Percentiles rank a stretch among this genome's conserved stretches.
Conservation (phyloP, 2,888 invertebrate species). For the Tuta absoluta region DNA sequence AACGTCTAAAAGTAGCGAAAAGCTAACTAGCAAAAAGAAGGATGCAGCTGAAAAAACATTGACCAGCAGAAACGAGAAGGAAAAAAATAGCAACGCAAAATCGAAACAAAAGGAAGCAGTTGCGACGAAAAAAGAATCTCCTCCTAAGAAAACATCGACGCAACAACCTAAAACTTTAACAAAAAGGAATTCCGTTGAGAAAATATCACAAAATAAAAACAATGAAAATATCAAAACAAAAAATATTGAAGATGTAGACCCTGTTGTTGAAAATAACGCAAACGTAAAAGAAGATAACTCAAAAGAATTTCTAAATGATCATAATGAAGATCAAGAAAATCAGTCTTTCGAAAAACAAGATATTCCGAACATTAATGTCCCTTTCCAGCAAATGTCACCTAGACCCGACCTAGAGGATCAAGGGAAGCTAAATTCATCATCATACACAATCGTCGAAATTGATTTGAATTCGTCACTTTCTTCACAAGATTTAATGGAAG, state of each 20-base stretch:
- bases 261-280: not conserved
- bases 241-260: not conserved
- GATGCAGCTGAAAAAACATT: constrained; percentile 40
- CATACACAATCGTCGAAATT: constrained; percentile 45
- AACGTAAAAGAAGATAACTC: not conserved
- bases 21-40: constrained; percentile 50
- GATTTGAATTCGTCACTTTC: constrained; percentile 45
- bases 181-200: constrained; percentile 36
- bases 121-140: constrained; percentile 48
- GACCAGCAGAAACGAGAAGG: constrained; percentile 52
- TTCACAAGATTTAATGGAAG: constrained; percentile 49
- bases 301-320: not conserved
- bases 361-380: not conserved
- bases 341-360: constrained; percentile 13
- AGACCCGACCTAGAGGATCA: constrained; percentile 33
- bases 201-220: constrained; percentile 30
- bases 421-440: constrained; percentile 43
- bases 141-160: constrained; percentile 48
- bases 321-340: not conserved
- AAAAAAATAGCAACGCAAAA: constrained; percentile 49
- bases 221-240: constrained; percentile 34
- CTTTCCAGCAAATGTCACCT: constrained; percentile 9
- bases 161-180: constrained; percentile 56
- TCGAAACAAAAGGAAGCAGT: constrained; percentile 51
- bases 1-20: constrained; percentile 59